These are phyloP conservation scores for Andrena minutula DNA, from an alignment of 2,888 invertebrate species.

Conservation along the genomic window DNA sequence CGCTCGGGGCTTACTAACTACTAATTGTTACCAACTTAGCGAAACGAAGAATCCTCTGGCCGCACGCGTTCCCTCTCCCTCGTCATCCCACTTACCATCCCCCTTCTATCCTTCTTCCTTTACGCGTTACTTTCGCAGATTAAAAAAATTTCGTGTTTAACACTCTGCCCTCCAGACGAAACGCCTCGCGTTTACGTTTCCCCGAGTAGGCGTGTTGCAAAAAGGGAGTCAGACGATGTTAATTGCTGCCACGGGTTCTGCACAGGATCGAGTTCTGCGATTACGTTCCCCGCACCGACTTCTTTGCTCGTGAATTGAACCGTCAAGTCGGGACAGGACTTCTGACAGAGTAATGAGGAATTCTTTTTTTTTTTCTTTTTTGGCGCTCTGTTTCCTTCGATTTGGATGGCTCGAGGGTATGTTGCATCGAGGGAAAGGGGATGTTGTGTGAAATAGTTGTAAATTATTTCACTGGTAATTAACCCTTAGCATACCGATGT, in stretches of 20 bases:
- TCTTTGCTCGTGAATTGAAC: not conserved
- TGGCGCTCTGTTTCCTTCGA: too few species aligned
- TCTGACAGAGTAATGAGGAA: not conserved
- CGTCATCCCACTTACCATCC: not conserved
- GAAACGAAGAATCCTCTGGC: conserved; percentile 69
- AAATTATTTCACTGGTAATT: too few species aligned
- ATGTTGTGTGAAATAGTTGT: too few species aligned
- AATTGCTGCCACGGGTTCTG: conserved; percentile 28
- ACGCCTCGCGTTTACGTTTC: conserved; percentile 39
- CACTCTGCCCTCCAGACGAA: conserved; percentile 36
- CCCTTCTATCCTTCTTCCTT: not conserved
- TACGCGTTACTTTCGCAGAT: conserved; percentile 58
- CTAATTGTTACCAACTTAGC: conserved; percentile 77
- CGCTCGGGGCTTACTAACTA: conserved; percentile 72
- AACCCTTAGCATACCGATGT: too few species aligned
- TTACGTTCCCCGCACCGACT: not conserved
- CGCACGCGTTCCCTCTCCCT: not conserved
- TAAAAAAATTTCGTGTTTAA: conserved; percentile 62
- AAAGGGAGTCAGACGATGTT: conserved; percentile 35
- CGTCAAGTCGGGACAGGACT: not conserved
- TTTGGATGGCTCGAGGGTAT: too few species aligned
- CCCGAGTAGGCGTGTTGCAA: conserved; percentile 4
- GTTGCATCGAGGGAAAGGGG: too few species aligned
- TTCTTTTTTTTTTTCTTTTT: too few species aligned
- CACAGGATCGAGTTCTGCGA: conserved; percentile 4